phyloP scores from a whole-genome alignment of 2,113 vertebrate species.

The Periophthalmus modestus region DNA sequence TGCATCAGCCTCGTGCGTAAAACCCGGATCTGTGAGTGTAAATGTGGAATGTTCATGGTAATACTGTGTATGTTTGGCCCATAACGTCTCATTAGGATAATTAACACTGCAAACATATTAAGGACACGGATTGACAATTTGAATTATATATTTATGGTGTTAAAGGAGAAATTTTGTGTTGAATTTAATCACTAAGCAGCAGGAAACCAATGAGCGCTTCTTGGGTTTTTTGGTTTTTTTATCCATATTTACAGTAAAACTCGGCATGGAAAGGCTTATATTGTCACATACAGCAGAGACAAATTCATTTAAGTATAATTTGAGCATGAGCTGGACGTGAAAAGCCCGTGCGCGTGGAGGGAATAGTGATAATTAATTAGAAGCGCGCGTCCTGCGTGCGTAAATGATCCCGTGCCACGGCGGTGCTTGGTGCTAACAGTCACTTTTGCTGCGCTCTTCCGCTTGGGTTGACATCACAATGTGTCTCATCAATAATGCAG shows the following conservation, averaged over 20 bases:
- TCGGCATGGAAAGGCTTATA: too few relatives aligned
- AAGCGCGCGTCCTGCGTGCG: slow-evolving; percentile 54
- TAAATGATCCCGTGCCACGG: slow-evolving; percentile 63
- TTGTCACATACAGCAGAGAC: too few relatives aligned
- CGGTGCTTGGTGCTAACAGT: slow-evolving; percentile 54
- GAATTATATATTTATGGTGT: slow-evolving; percentile 6
- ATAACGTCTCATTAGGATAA: not conserved
- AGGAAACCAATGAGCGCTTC: too few relatives aligned
- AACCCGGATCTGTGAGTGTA: slow-evolving; percentile 21
- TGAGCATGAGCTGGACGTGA: not conserved
- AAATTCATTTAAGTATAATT: too few relatives aligned
- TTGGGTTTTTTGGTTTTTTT: not conserved
- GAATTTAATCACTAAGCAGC: not conserved
- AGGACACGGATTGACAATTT: not conserved
- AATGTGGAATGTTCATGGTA: slow-evolving; percentile 27
- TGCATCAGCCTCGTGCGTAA: slow-evolving; percentile 21
- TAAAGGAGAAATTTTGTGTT: not conserved
- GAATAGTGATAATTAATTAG: slow-evolving; percentile 69
- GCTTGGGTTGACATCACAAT: slow-evolving; percentile 73
- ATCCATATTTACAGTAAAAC: not conserved
- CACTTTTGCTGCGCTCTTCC: slow-evolving; percentile 72
- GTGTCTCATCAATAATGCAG: slow-evolving; percentile 77
- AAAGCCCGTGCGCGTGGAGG: slow-evolving; percentile 46
- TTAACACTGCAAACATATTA: not conserved
- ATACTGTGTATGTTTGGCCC: slow-evolving; percentile 16